phyloP scores from a whole-genome alignment of 2,888 invertebrate species.

The Globia sparganii region DNA sequence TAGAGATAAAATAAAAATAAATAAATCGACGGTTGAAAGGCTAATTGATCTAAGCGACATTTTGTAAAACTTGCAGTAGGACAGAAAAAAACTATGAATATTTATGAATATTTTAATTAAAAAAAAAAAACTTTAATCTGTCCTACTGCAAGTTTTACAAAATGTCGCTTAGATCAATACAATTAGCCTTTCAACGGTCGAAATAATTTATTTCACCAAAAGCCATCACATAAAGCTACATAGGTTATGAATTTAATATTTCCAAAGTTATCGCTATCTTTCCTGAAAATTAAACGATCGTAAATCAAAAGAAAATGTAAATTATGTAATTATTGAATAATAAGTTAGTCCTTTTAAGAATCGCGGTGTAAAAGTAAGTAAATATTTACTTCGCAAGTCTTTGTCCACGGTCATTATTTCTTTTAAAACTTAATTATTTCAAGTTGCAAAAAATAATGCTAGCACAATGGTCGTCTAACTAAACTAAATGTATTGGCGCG shows the following conservation, averaged over 20 bases:
- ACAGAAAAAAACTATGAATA: too few species aligned
- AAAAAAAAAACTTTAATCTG: too few species aligned
- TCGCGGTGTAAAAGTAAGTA: background rate
- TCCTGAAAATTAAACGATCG: background rate
- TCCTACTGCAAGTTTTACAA: too few species aligned
- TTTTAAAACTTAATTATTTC: constrained; percentile 31
- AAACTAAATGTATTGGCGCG: constrained; percentile 77
- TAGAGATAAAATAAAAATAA: too few species aligned
- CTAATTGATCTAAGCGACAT: too few species aligned
- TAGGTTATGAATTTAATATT: background rate
- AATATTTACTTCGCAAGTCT: constrained; percentile 1
- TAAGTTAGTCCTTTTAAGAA: background rate
- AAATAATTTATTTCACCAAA: too few species aligned
- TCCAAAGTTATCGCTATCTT: background rate
- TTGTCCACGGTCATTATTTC: constrained; percentile 9
- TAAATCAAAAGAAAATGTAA: background rate
- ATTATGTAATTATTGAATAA: background rate
- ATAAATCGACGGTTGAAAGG: too few species aligned
- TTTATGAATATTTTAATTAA: too few species aligned
- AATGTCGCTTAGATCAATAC: too few species aligned
- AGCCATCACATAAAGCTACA: too few species aligned
- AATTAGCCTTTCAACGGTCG: too few species aligned
- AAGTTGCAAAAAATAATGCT: constrained; percentile 34
- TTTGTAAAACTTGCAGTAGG: too few species aligned
- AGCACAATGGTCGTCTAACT: constrained; percentile 61